These are phyloP conservation scores for Drosophila melanocephala DNA, from an alignment of 2,888 invertebrate genomes.

Conservation along the genomic window DNA sequence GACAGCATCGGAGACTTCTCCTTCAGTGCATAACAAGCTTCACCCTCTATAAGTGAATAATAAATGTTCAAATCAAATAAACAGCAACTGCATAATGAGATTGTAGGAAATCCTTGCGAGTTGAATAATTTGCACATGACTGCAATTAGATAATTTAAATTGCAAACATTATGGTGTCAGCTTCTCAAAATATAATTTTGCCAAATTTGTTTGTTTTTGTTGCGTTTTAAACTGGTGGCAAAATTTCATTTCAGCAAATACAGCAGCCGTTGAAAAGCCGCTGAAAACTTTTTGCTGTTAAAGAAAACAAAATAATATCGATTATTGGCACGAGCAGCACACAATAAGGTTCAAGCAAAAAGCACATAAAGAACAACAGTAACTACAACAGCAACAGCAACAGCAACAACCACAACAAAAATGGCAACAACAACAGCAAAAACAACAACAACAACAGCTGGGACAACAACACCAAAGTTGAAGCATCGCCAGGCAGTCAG, in stretches of 20 bases:
- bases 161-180: background rate
- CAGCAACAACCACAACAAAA: constrained; percentile 12
- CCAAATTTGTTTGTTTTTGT: background rate
- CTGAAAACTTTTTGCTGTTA: constrained; percentile 69
- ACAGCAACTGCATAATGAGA: background rate
- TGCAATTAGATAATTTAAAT: constrained; percentile 3
- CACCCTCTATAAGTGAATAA: background rate
- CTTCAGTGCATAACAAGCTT: background rate
- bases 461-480: constrained; percentile 1
- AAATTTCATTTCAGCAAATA: constrained; percentile 11
- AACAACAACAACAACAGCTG: background rate
- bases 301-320: constrained; percentile 78
- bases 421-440: background rate
- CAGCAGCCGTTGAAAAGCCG: constrained; percentile 48
- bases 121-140: background rate
- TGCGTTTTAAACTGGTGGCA: background rate
- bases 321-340: constrained; percentile 67
- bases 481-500: constrained; percentile 35
- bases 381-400: constrained; percentile 17
- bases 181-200: background rate
- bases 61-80: background rate
- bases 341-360: constrained; percentile 36
- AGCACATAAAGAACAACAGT: constrained; percentile 52
- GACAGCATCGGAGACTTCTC: background rate
- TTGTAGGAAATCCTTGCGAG: background rate